phyloP scores from a whole-genome alignment of 2,888 invertebrate species.

The Taphrorychus bicolor region DNA sequence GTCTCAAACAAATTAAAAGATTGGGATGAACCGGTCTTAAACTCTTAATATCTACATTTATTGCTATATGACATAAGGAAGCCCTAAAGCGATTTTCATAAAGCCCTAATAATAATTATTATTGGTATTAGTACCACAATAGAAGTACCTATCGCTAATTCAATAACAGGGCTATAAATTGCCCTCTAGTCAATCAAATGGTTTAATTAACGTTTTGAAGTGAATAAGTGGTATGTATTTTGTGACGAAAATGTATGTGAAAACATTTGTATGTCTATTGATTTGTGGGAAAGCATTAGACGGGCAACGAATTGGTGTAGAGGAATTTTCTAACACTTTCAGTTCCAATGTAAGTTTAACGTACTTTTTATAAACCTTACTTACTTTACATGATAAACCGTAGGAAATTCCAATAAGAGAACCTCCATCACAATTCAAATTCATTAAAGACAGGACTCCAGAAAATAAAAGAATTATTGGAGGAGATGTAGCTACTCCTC shows the following conservation, averaged over 20 bases:
- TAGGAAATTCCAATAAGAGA: neutral
- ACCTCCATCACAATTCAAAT: neutral
- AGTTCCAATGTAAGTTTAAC: neutral
- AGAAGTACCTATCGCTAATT: no score
- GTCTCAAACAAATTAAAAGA: no score
- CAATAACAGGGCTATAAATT: no score
- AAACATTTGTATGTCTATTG: neutral
- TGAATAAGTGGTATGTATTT: neutral
- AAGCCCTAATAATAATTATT: no score
- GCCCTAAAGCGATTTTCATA: no score
- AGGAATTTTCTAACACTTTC: neutral
- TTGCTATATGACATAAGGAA: no score
- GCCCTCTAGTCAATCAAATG: neutral
- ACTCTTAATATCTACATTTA: no score
- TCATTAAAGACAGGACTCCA: conserved; percentile 20
- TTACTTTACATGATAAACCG: neutral
- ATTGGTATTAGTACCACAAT: no score
- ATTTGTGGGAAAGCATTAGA: neutral
- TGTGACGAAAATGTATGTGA: neutral
- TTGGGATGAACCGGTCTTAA: no score
- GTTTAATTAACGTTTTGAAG: neutral
- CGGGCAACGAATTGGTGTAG: neutral
- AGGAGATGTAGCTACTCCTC: conserved; percentile 27
- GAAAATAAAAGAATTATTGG: conserved; percentile 36
- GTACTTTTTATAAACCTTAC: neutral